phyloP scores from a whole-genome alignment of 2,888 invertebrate species.

The Lamellibrachia columna region DNA sequence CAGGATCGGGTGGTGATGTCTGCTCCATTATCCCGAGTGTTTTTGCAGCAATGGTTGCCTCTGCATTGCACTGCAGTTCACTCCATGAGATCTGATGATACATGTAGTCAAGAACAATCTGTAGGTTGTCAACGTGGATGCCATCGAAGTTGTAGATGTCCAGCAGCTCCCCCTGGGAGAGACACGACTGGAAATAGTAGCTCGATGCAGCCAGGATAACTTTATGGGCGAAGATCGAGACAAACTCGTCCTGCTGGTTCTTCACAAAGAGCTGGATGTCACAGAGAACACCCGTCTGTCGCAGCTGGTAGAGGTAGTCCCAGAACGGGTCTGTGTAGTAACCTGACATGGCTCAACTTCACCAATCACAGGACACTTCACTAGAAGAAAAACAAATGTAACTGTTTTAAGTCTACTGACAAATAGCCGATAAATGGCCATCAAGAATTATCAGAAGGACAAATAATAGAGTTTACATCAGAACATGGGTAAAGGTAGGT shows the following conservation, averaged over 20 bases:
- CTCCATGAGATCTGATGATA: conserved; percentile 18
- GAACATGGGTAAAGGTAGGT: background rate
- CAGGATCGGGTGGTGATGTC: background rate
- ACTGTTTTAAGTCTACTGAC: background rate
- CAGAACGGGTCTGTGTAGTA: conserved; percentile 24
- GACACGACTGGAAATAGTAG: conserved; percentile 18
- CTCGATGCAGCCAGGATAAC: conserved; percentile 28
- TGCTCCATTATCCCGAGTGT: conserved; percentile 19
- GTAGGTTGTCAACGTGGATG: conserved; percentile 22
- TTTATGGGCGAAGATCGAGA: conserved; percentile 26
- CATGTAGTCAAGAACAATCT: conserved; percentile 30
- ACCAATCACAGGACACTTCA: background rate
- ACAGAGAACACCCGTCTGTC: conserved; percentile 18
- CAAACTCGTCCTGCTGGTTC: background rate
- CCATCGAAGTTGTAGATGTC: conserved; percentile 29
- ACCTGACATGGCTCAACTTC: background rate
- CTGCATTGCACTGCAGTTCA: conserved; percentile 17
- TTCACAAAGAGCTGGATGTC: conserved; percentile 27
- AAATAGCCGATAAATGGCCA: background rate
- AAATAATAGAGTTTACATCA: background rate
- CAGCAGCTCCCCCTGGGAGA: conserved; percentile 27
- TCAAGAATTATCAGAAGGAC: background rate
- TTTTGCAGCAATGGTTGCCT: conserved; percentile 27
- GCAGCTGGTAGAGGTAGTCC: conserved; percentile 20
- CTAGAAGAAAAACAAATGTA: background rate